phyloP scores from a whole-genome alignment of 2,113 vertebrate species.

The Amblyopsis rosae region DNA sequence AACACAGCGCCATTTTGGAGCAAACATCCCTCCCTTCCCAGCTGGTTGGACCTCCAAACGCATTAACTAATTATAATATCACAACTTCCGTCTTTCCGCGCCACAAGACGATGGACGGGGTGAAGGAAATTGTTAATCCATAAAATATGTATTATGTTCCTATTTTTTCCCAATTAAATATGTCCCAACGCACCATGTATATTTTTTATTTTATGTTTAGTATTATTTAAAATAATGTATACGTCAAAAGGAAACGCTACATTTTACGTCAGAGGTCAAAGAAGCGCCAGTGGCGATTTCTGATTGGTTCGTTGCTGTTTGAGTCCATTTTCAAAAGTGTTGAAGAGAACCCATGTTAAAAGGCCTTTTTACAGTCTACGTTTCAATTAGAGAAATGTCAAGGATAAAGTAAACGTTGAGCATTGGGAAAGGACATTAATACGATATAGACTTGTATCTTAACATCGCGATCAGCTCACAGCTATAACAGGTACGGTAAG shows the following conservation, averaged over 20 bases:
- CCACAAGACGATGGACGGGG: not conserved
- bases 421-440: no score
- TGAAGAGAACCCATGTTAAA: conserved; percentile 52
- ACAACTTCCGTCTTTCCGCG: conserved; percentile 23
- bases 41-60: no score
- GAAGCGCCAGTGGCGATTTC: not conserved
- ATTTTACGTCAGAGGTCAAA: no score
- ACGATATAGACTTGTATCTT: no score
- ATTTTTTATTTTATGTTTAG: not conserved
- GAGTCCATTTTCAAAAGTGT: conserved; percentile 60
- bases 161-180: no score
- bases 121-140: no score
- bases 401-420: no score
- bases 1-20: conserved; percentile 77
- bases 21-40: not conserved
- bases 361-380: not conserved
- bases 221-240: not conserved
- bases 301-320: conserved; percentile 55
- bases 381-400: no score
- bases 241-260: no score
- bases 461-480: no score
- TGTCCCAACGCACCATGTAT: not conserved
- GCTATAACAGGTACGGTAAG: no score
- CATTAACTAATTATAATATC: not conserved
- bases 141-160: no score